Evolutionary conservation across 2,888 invertebrate genomes (phyloP), one percentile per base, ranked within the genome.

Genomic region (Pristionchus exspectatus): DNA sequence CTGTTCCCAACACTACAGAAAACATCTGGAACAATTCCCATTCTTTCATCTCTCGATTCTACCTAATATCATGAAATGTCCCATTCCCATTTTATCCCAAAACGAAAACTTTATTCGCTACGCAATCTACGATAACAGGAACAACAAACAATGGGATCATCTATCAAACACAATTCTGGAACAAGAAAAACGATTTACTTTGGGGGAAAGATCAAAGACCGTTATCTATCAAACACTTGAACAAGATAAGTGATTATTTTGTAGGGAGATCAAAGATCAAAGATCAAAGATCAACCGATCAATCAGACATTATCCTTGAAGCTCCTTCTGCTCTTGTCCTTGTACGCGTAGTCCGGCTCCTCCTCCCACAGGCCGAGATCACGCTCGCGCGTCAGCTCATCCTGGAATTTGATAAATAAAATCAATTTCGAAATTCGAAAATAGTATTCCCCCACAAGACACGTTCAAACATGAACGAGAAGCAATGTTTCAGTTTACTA

Each of bases 361-460:
- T 94, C 93, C 21, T 95, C 94, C 95, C 95, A 95, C 50, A 95
- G 90, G 74, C 95, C 95, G 83, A 95, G 91, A 30, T 93, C 90
- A 12, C 95, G 91, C 90, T 95, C 95, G 10, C 92, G 90, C n/a
- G 90, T 90, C 72, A 95, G 90, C 90, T 95, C 95, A 89, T 95
- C 95, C 92, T 92, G 72, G 30, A 91, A 90, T 66, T 33, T 30
- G 66, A 44, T 33, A 44, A 12, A 30, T n/a, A 63, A 63, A 63
- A 56, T 56, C 9, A 4, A 21, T 56, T 21, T 56, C 56, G 56
- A 56, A 21, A 56, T 21, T n/a, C n/a, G n/a, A n/a, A n/a, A n/a
- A n/a, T n/a, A n/a, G n/a, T n/a, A n/a, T n/a, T n/a, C n/a, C n/a
- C n/a, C n/a, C n/a, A n/a, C n/a, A n/a, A n/a, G n/a, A n/a, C n/a